Evolutionary conservation across 53 echinoderm and acorn worm genomes (phyloP), one percentile per base, ranked within the genome.

Genomic region (Antedon mediterranea): DNA sequence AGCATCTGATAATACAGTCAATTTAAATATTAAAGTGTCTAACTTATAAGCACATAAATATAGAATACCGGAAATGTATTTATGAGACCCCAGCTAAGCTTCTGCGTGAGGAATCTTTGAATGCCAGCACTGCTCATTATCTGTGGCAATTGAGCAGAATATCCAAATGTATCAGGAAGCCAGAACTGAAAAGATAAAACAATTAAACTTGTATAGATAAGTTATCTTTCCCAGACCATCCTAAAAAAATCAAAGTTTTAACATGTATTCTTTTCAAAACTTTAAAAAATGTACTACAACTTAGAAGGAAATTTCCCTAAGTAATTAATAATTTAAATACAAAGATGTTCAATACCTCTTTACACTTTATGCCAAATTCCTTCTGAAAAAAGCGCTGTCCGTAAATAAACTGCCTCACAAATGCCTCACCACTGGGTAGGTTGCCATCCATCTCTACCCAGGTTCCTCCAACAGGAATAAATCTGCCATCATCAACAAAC

Each of bases 401-500:
- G 31, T 88, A 85, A 34, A 94, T 57, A 44, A 94, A 85, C 83
- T 94, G 94, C 30, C 94, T 78, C 41, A 94, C 84, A 72, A 94
- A 91, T 6, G 94, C 84, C 76, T 94, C 94, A 26, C 94, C 94
- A 41, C 94, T 91, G 18, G 94, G 94, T 29, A 94, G 77, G 34
- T 94, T 94, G 18, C 94, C 94, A 42, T 94, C 94, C 94, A 94
- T 94, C 81, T 94, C 94, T 0, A 94, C 94, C 94, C 94, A 94
- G 43, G 87, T 87, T 32, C 94, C 94, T 34, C 94, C 94, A 4
- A 94, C 94, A 29, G 94, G 94, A 72, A 94, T 89, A 43, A 94
- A 94, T 76, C 89, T 89, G 34, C 85, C 91, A 82, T 76, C 73
- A 73, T 80, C 71, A 28, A 81, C 89, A 29, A 74, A 75, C 0